Evolutionary conservation across 2,888 invertebrate genomes (phyloP).

Genomic region (Mylabris sibirica): DNA sequence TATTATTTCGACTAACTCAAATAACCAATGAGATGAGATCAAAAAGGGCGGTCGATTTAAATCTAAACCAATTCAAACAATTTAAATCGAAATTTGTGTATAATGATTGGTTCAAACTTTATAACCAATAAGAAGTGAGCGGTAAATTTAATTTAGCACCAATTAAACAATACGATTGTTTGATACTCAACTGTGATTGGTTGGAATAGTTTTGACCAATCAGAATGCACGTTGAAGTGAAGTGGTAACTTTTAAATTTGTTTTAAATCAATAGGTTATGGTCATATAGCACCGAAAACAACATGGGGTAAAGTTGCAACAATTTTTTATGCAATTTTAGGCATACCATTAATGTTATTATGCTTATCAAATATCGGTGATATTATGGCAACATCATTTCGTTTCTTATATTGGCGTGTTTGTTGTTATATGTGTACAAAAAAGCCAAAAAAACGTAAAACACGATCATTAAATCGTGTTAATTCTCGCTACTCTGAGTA

Average conservation of each 20-base stretch:
- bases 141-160: not conserved
- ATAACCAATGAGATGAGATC: no score
- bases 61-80: not conserved
- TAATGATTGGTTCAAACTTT: no score
- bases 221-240: not conserved
- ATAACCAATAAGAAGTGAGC: not conserved
- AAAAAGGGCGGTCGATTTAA: not conserved
- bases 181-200: not conserved
- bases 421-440: conserved; percentile 91
- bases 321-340: conserved; percentile 94
- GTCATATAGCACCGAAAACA: conserved; percentile 94
- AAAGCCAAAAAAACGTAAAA: conserved; percentile 70
- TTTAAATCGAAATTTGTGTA: no score
- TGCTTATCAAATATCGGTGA: conserved; percentile 94
- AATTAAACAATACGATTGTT: not conserved
- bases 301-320: conserved; percentile 93
- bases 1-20: not conserved
- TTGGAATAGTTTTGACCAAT: not conserved
- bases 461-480: conserved; percentile 19
- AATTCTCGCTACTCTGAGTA: conserved; percentile 30
- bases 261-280: conserved; percentile 74
- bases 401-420: conserved; percentile 91
- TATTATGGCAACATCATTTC: conserved; percentile 92
- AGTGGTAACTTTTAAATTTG: not conserved
- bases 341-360: conserved; percentile 93